Evolutionary conservation across 2,888 invertebrate genomes (phyloP).

Genomic region (Sarcophaga rosellei): DNA sequence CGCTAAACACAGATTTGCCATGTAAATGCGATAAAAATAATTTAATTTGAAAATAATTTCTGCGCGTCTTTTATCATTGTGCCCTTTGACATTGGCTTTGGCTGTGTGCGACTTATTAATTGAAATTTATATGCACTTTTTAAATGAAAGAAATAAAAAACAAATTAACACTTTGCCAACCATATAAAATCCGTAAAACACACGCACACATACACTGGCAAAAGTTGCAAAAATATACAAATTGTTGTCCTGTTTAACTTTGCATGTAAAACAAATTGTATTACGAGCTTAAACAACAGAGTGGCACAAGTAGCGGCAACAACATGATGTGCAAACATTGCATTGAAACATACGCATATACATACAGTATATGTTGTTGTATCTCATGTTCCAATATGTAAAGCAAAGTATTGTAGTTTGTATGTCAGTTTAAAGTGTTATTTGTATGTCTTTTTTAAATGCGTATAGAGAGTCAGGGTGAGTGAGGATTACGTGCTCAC

Average conservation of each 20-base stretch:
- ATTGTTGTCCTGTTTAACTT: constrained; percentile 65
- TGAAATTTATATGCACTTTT: constrained; percentile 43
- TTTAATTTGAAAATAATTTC: not conserved
- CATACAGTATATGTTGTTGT: no score
- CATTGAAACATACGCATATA: not conserved
- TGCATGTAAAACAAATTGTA: constrained; percentile 68
- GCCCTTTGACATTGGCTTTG: no score
- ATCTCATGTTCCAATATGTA: no score
- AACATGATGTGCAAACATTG: constrained; percentile 42
- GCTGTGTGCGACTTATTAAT: constrained; percentile 4
- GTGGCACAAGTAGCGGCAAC: constrained; percentile 21
- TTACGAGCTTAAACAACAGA: constrained; percentile 63
- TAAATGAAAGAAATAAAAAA: constrained; percentile 28
- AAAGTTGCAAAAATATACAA: constrained; percentile 43
- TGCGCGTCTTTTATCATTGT: not conserved
- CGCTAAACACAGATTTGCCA: constrained; percentile 17
- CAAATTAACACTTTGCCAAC: constrained; percentile 52
- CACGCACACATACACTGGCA: not conserved
- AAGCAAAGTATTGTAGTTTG: constrained; percentile 3
- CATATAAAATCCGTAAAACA: constrained; percentile 30
- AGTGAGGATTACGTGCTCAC: constrained; percentile 32
- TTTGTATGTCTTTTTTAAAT: not conserved
- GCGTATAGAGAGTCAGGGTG: constrained; percentile 6
- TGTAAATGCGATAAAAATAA: not conserved
- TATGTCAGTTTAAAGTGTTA: not conserved